These are phyloP conservation scores for Diaphora mendica DNA, from an alignment of 2,888 invertebrate genomes.

Conservation along the genomic window DNA sequence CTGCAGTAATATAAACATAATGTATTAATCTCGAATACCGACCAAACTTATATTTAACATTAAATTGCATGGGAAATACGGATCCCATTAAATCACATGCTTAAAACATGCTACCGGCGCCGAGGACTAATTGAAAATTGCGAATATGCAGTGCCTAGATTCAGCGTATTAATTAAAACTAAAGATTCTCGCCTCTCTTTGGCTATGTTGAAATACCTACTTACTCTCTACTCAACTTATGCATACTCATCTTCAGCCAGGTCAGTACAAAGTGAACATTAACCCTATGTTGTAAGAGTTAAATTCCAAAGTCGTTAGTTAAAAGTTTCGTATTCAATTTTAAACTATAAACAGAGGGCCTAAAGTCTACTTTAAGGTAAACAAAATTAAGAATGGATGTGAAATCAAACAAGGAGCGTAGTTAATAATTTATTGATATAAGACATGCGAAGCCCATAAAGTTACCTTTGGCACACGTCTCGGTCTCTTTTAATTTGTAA, in stretches of 20 bases:
- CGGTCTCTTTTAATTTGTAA: slow-evolving; percentile 85
- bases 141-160: slow-evolving; percentile 74
- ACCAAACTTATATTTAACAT: slow-evolving; percentile 64
- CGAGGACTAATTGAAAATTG: slow-evolving; percentile 80
- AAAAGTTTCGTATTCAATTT: slow-evolving; percentile 58
- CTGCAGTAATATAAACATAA: slow-evolving; percentile 53
- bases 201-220: slow-evolving; percentile 76
- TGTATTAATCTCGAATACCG: slow-evolving; percentile 55
- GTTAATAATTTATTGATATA: slow-evolving; percentile 87
- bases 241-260: slow-evolving; percentile 56
- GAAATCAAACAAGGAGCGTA: slow-evolving; percentile 84
- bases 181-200: slow-evolving; percentile 80
- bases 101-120: slow-evolving; percentile 82
- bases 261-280: slow-evolving; percentile 76
- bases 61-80: slow-evolving; percentile 72
- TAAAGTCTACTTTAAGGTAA: slow-evolving; percentile 75
- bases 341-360: slow-evolving; percentile 67
- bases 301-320: slow-evolving; percentile 67
- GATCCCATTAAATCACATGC: slow-evolving; percentile 76
- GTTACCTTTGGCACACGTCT: slow-evolving; percentile 84
- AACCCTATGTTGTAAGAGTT: slow-evolving; percentile 70
- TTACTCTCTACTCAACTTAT: slow-evolving; percentile 65
- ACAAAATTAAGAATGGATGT: slow-evolving; percentile 73
- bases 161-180: slow-evolving; percentile 83
- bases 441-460: slow-evolving; percentile 86